Percentiles rank a stretch among this genome's conserved stretches.
These are phyloP conservation scores for Sialis lutaria DNA, from an alignment of 2,888 invertebrate genomes.

Conservation along the genomic window DNA sequence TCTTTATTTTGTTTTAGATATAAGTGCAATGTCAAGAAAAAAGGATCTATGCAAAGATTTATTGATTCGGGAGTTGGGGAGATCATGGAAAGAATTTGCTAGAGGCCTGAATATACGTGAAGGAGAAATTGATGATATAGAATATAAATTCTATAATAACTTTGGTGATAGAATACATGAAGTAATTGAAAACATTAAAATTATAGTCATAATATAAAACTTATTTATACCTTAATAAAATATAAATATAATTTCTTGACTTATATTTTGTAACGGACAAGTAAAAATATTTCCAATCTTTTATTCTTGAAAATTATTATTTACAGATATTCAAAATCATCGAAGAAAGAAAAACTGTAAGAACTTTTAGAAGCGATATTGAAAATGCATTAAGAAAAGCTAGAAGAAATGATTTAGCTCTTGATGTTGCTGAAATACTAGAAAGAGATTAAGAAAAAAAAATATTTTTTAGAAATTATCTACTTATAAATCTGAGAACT, in stretches of 20 bases:
- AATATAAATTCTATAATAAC: conserved; percentile 8
- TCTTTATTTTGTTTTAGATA: too few relatives aligned
- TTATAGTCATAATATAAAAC: not conserved
- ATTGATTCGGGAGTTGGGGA: conserved; percentile 14
- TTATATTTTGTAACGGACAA: too few relatives aligned
- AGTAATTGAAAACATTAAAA: conserved; percentile 8
- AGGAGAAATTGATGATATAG: conserved; percentile 17
- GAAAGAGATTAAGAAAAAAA: not conserved
- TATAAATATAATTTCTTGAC: too few relatives aligned
- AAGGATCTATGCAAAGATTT: not conserved
- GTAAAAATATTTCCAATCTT: too few relatives aligned
- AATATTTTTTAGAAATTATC: too few relatives aligned
- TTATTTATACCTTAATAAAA: too few relatives aligned
- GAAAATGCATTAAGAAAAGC: conserved; percentile 14
- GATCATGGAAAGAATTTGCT: conserved; percentile 19
- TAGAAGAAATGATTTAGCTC: conserved; percentile 16
- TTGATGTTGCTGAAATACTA: conserved; percentile 8
- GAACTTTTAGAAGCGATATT: not conserved
- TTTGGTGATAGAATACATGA: conserved; percentile 12
- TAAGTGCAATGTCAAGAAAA: not conserved
- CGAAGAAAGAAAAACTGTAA: not conserved
- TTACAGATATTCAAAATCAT: not conserved
- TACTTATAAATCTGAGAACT: too few relatives aligned
- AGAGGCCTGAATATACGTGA: conserved; percentile 16
- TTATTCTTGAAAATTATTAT: too few relatives aligned